Evolutionary conservation across 2,113 vertebrate genomes (phyloP), one percentile per base, ranked within the genome.

Genomic region (Athene cunicularia): DNA sequence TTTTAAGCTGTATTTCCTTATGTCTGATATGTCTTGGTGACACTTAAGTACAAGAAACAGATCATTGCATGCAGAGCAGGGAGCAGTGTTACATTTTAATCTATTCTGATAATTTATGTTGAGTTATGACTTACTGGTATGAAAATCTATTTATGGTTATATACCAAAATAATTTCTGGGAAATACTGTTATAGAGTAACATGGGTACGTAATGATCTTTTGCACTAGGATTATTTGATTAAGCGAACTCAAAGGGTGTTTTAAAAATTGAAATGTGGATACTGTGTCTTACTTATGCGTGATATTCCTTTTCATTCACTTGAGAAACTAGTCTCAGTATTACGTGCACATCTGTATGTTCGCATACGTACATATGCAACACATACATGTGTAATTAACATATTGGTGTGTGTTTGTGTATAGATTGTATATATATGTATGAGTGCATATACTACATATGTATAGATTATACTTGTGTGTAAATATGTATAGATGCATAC

Each of bases 231-330:
- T 5, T 6, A 30, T 62, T 88, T 67, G 32, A 27, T 86, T 41
- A 55, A 66, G 28, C 12, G 77, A 33, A 56, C 33, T 66, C 0
- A 0, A 58, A 88, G 14, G 9, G 2, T 50, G 23, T 71, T 19
- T 83, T 83, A 85, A 72, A 82, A 77, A 26, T 47, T 35, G 7
- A 66, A 58, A 12, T 50, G 41, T 32, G 28, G 26, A n/a, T 59
- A 23, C 15, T 39, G 0, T 33, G 8, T 63, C 52, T 75, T 68
- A 59, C 6, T 64, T 83, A 50, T 26, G 93, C 18, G 9, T 75
- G 35, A 72, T 71, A 89, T 39, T 71, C 12, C 26, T 45, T 66
- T 79, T 67, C 4, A 15, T 72, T 67, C 12, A 45, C 15, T 50
- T 50, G 33, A 9, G 53, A 73, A 83, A 70, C 49, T 47, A 64